Percentiles rank a stretch among this genome's conserved stretches.
Conservation (phyloP, 1,140 invertebrate genomes). For the Microplitis mediator region DNA sequence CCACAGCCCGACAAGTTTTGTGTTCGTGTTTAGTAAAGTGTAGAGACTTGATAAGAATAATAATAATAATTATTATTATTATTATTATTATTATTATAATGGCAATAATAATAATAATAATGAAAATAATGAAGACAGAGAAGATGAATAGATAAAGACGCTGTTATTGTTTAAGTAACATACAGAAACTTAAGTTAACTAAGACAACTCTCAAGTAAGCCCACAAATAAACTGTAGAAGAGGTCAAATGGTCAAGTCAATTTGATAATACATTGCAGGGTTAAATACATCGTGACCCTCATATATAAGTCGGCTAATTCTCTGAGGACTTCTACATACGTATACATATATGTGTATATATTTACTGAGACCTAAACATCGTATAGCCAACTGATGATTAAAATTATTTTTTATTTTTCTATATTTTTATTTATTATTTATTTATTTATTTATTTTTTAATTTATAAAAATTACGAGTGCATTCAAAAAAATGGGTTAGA, state of each 20-base stretch:
- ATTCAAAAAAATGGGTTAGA: neutral
- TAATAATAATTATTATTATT: neutral
- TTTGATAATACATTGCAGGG: slow-evolving; percentile 50
- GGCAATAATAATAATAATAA: neutral
- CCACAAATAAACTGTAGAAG: slow-evolving; percentile 24
- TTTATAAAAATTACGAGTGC: neutral
- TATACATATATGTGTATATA: too few relatives aligned
- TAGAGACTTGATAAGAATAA: neutral
- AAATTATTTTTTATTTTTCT: too few relatives aligned
- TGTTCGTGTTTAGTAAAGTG: slow-evolving; percentile 2
- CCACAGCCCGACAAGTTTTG: neutral
- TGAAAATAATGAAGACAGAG: neutral
- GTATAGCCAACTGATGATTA: too few relatives aligned
- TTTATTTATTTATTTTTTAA: too few relatives aligned
- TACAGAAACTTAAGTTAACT: neutral
- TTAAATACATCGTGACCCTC: slow-evolving; percentile 52
- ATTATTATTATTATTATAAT: neutral
- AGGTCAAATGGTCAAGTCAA: slow-evolving; percentile 54
- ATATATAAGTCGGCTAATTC: slow-evolving; percentile 23
- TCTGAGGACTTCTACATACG: slow-evolving; percentile 21
- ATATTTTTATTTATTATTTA: too few relatives aligned
- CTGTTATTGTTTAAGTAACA: neutral
- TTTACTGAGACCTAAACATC: too few relatives aligned
- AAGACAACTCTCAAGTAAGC: neutral
- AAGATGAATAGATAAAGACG: neutral